phyloP scores from a whole-genome alignment of 2,797 vertebrate species.

The Cyprinella venusta region DNA sequence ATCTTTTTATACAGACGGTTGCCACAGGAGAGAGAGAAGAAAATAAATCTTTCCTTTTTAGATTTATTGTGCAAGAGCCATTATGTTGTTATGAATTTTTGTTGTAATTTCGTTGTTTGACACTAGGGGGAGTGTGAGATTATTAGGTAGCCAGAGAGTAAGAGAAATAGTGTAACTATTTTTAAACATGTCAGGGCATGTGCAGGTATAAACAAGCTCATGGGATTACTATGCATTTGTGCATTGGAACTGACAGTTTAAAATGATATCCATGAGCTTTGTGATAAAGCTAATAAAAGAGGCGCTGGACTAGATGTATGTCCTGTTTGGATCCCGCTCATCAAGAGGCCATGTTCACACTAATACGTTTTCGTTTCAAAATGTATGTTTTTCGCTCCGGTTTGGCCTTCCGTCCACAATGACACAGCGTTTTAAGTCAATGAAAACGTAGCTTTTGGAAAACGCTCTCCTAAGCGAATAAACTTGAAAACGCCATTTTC shows the following conservation, averaged over 20 bases:
- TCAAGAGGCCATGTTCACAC: no score
- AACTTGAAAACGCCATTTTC: no score
- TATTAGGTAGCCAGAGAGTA: not conserved
- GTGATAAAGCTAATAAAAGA: not conserved
- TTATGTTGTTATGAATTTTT: not conserved
- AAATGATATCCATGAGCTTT: not conserved
- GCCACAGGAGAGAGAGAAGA: not conserved
- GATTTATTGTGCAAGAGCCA: not conserved
- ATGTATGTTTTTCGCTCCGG: no score
- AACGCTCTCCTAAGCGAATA: no score
- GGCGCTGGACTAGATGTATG: not conserved
- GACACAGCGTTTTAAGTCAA: no score
- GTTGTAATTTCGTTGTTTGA: not conserved
- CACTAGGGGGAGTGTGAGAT: not conserved
- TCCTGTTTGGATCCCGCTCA: not conserved
- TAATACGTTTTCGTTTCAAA: no score
- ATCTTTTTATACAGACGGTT: not conserved
- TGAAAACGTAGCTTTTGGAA: no score
- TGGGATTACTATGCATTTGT: not conserved
- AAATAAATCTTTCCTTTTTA: not conserved
- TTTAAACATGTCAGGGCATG: not conserved
- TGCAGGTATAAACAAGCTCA: not conserved
- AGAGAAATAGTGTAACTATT: not conserved
- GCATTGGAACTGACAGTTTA: not conserved
- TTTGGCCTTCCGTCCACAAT: no score